Evolutionary conservation across 2,888 invertebrate species (phyloP).

Genomic region (Pachycephus smyrnensis): DNA sequence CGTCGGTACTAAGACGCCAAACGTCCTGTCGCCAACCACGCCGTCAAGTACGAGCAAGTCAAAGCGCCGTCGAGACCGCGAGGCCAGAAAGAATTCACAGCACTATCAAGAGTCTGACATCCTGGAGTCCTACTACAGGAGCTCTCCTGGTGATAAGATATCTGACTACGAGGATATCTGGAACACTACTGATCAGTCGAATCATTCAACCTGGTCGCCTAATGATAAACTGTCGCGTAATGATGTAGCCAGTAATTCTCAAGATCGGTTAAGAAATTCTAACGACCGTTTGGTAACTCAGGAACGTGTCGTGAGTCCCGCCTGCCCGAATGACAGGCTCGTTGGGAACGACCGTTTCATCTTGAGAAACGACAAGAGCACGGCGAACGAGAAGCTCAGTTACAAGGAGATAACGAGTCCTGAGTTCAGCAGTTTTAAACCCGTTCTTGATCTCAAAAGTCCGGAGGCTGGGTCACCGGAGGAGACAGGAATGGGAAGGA

Average conservation of each 20-base stretch:
- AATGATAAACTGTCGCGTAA: conserved; percentile 48
- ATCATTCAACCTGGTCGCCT: conserved; percentile 60
- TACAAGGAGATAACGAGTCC: conserved; percentile 61
- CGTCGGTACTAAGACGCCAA: conserved; percentile 47
- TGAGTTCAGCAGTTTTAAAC: conserved; percentile 63
- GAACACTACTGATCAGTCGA: conserved; percentile 69
- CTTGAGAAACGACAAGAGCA: conserved; percentile 52
- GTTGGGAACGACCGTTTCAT: conserved; percentile 49
- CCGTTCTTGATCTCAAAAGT: conserved; percentile 53
- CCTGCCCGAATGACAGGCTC: conserved; percentile 38
- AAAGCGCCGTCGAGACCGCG: conserved; percentile 61
- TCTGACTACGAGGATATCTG: conserved; percentile 97
- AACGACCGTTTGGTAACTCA: conserved; percentile 44
- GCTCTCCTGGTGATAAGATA: conserved; percentile 89
- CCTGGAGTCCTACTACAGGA: conserved; percentile 87
- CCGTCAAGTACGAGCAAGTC: conserved; percentile 61
- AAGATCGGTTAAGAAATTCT: conserved; percentile 45
- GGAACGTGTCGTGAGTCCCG: conserved; percentile 42
- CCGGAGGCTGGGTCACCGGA: conserved; percentile 48
- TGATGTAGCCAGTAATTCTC: conserved; percentile 36
- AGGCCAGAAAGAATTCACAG: conserved; percentile 66
- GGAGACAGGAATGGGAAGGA: conserved; percentile 53
- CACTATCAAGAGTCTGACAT: conserved; percentile 82
- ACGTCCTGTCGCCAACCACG: conserved; percentile 60
- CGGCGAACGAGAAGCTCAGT: conserved; percentile 55